Conservation (phyloP, 2,888 invertebrate species). For the Phortica okadai region DNA sequence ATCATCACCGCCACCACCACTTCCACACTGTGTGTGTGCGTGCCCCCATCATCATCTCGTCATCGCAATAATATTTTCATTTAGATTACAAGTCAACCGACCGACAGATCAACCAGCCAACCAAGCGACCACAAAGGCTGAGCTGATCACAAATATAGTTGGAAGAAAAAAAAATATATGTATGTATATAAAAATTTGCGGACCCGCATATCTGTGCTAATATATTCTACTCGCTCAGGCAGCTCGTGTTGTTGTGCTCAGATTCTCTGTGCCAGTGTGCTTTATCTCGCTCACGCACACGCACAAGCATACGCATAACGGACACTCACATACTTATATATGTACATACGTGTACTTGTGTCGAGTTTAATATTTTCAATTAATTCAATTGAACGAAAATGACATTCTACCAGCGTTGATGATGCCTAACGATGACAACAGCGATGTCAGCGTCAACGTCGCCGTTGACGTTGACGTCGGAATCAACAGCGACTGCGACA, state of each 20-base stretch:
- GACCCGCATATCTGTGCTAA: conserved; percentile 16
- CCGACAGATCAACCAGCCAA: neutral
- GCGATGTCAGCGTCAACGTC: neutral
- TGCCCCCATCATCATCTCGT: conserved; percentile 46
- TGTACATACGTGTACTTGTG: neutral
- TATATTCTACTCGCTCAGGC: conserved; percentile 11
- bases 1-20: too few species aligned
- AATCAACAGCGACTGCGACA: neutral
- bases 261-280: neutral
- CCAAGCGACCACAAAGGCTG: neutral
- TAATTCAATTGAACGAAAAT: conserved; percentile 73
- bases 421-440: too few species aligned
- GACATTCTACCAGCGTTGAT: conserved; percentile 46
- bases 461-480: conserved; percentile 3
- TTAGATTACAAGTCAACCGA: conserved; percentile 7
- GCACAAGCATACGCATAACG: neutral
- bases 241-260: conserved; percentile 18
- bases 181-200: conserved; percentile 2
- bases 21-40: conserved; percentile 29
- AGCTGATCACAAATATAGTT: conserved; percentile 12
- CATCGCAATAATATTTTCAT: conserved; percentile 3
- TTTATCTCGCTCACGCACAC: neutral
- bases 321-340: conserved; percentile 2
- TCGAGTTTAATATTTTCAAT: conserved; percentile 68
- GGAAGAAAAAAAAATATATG: neutral